These are phyloP conservation scores for Edolisoma coerulescens DNA, from an alignment of 2,113 vertebrate species.

Conservation along the genomic window DNA sequence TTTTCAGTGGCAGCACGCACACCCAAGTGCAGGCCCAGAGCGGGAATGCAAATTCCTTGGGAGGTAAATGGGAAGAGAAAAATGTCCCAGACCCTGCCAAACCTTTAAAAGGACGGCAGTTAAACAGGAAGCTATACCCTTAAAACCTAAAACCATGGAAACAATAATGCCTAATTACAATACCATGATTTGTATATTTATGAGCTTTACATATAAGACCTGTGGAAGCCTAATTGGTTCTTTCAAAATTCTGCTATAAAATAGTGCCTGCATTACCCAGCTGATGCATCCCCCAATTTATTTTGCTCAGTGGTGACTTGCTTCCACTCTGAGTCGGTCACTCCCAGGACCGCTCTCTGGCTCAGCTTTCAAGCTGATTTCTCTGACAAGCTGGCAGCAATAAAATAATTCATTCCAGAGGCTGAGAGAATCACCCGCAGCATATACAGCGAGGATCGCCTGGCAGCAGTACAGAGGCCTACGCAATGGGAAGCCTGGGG, in stretches of 20 bases:
- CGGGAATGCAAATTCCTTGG: neutral
- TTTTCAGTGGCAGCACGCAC: conserved; percentile 30
- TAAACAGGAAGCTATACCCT: neutral
- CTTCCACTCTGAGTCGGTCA: neutral
- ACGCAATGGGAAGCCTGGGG: conserved; percentile 56
- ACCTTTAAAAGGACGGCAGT: neutral
- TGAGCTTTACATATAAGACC: neutral
- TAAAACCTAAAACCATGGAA: neutral
- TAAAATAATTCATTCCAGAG: conserved; percentile 63
- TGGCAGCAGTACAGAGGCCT: conserved; percentile 42
- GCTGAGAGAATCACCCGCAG: conserved; percentile 39
- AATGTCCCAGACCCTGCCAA: neutral
- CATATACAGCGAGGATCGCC: neutral
- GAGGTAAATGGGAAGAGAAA: conserved; percentile 10
- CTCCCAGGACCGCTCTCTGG: neutral
- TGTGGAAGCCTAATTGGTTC: neutral
- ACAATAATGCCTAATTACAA: neutral
- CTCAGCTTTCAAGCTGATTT: conserved; percentile 58
- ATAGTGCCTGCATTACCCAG: neutral
- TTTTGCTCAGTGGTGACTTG: neutral
- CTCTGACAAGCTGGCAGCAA: conserved; percentile 53
- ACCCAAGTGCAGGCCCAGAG: neutral
- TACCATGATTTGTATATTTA: neutral
- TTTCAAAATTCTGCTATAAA: neutral
- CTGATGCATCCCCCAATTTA: neutral